Base-by-base conservation (phyloP, 2,888 invertebrate species). In the Pteria penguin region DNA sequence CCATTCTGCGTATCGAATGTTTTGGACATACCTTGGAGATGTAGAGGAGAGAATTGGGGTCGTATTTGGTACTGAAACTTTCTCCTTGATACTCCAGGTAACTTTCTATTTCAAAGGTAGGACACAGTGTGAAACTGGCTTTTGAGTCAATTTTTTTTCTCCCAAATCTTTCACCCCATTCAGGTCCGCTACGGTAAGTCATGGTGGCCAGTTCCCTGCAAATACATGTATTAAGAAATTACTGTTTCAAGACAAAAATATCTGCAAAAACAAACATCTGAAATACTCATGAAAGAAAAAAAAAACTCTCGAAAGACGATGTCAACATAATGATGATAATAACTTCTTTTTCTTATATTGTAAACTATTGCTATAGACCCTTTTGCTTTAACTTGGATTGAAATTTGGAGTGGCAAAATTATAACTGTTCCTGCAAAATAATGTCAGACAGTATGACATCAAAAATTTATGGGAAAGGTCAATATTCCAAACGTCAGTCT, bases 61-160 rank as follows among this genome's bases (percentile, higher is more conserved):
- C 92, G 79, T 87, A 90, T 80, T 91, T 92, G 14, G 86, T 88
- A 62, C 89, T 89, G 83, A 90, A 91, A 36, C 77, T 85, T 78
- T 92, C 91, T 14, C 92, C 91, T 68, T 91, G 92, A 72, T 92
- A 85, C 71, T 92, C 91, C 22, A 92, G 83, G 81, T 92, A 92
- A 75, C 86, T 90, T 79, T 92, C 92, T 32, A 92, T 91, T 32
- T 87, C 82, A 73, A 92, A 92, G 1, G 88, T 88, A 0, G 92
- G 92, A 81, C 91, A 91, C 32, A 92, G 84, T 1, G 86, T 88
- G 0, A 87, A 86, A 4, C 83, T 76, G 18, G 80, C 80, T 4
- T 76, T 75, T 0, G 79, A 76, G 32, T 87, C 86, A 18, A 90
- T 89, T 54, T 83, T 84, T 18, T 87, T 81, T 26, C 91, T 84